Evolutionary conservation across 2,888 invertebrate genomes (phyloP).

Genomic region (Chloromyia formosa): DNA sequence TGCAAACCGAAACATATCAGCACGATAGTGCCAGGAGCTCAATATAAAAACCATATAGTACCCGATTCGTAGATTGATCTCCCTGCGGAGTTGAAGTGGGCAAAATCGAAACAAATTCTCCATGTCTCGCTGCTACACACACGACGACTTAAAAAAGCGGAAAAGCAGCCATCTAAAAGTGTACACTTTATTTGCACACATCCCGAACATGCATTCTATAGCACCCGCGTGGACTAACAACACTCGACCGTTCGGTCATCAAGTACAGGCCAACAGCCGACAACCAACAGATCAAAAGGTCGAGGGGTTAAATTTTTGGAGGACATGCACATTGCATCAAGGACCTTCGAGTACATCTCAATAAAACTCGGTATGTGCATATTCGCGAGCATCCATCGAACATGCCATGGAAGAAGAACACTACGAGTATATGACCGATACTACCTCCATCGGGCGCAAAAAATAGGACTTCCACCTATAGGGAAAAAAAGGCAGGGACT

Average conservation of each 20-base stretch:
- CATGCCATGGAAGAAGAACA: slow-evolving; percentile 17
- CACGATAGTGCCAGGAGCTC: too few species aligned
- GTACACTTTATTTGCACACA: slow-evolving; percentile 50
- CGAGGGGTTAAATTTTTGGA: slow-evolving; percentile 46
- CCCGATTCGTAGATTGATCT: slow-evolving; percentile 45
- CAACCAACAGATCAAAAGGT: slow-evolving; percentile 47
- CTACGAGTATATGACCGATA: not conserved
- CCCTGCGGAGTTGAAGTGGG: slow-evolving; percentile 42
- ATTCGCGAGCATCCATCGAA: slow-evolving; percentile 16
- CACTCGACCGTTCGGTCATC: slow-evolving; percentile 44
- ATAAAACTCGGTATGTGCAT: slow-evolving; percentile 47
- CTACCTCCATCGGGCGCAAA: too few species aligned
- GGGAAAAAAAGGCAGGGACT: slow-evolving; percentile 43
- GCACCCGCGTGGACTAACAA: slow-evolving; percentile 47
- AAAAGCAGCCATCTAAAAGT: slow-evolving; percentile 48
- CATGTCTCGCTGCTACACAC: slow-evolving; percentile 32
- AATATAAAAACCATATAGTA: too few species aligned
- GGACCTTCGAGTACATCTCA: slow-evolving; percentile 49
- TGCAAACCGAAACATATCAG: slow-evolving; percentile 43
- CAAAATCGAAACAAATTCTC: slow-evolving; percentile 47
- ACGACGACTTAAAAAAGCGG: slow-evolving; percentile 47
- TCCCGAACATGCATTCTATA: slow-evolving; percentile 49
- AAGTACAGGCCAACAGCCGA: slow-evolving; percentile 46
- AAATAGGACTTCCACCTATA: not conserved
- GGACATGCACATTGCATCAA: slow-evolving; percentile 49